Evolutionary conservation across 2,113 vertebrate genomes (phyloP), one percentile per base, ranked within the genome.

Genomic region (Hoplias malabaricus): DNA sequence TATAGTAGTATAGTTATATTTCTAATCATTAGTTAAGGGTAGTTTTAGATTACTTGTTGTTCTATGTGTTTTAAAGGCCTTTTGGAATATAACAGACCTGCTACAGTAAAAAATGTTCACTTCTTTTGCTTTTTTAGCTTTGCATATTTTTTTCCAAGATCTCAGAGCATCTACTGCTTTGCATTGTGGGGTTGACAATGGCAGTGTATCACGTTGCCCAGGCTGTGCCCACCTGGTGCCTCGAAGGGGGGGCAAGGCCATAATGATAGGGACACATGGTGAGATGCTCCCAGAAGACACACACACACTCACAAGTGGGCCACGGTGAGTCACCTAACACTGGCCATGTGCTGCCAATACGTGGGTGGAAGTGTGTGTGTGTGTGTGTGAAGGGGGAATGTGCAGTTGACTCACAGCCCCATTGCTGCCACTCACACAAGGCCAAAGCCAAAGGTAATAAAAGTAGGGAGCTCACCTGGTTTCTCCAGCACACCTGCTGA

Each of bases 201-300:
- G 79, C 14, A 56, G 50, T 31, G 80, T 83, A 79, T 92, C 88
- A 86, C 70, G 73, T 88, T 88, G 83, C 87, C 73, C 43, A 29
- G 33, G 73, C 75, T 73, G 2, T 33, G 61, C 23, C 79, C 88
- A 91, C 87, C 89, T 90, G 91, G 91, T 87, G 68, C 79, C 72
- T 80, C 53, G 29, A 34, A 33, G 78, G 82, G 68, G 43, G 43
- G 83, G 75, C 83, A 83, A 80, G 83, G 82, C 80, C 82, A 73
- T 82, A 78, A 85, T 85, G 82, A 82, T 83, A 83, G 19, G 78
- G 75, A 87, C 83, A 79, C 86, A 85, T 80, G 81, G 80, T 79
- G 89, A 89, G 88, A 87, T 89, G 90, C 88, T 91, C 89, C 85
- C 88, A 81, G 78, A 83, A 78, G 80, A 88, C 73, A 53, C 34